Evolutionary conservation across 2,797 vertebrate species (phyloP), one percentile per base, ranked within the genome.

Genomic region (Protonibea diacanthus): DNA sequence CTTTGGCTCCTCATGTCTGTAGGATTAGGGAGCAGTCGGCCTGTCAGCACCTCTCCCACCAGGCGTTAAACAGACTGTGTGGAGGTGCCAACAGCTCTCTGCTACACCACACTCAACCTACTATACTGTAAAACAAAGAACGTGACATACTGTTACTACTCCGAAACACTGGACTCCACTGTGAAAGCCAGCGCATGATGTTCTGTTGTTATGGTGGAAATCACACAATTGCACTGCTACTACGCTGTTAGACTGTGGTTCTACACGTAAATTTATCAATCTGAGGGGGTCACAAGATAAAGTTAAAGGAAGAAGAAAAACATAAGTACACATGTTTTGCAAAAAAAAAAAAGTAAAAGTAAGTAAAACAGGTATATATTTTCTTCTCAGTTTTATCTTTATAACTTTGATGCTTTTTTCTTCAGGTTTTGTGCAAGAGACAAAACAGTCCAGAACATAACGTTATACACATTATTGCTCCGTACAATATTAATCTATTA

Each of bases 41-140:
- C 84, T 92, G 91, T 92, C 87, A 89, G 91, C 93, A 93, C 91
- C 93, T 94, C 89, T 91, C 92, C 91, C 89, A 92, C 90, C 83
- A 87, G 90, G 93, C 81, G 93, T 86, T 91, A 94, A 93, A 91
- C 86, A 90, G 88, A 78, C 81, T 87, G 86, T 77, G 86, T 83
- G 85, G 85, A 91, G 91, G 88, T 92, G 93, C 85, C 87, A 94
- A 93, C 89, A 86, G 78, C 87, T 92, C 86, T 66, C 63, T 13
- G 68, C 77, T 57, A 63, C 73, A 60, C 63, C 62, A 70, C 78
- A 48, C 81, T 85, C 67, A 58, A 45, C 80, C 78, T 55, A 71
- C 83, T 79, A 85, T 78, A 80, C 76, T 81, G 85, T 73, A 83
- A 76, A 81, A 86, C 85, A 83, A 78, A 84, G 86, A 76, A 62